Conservation (phyloP, 2,113 vertebrate genomes). For the Leptobrachium ailaonicum region DNA sequence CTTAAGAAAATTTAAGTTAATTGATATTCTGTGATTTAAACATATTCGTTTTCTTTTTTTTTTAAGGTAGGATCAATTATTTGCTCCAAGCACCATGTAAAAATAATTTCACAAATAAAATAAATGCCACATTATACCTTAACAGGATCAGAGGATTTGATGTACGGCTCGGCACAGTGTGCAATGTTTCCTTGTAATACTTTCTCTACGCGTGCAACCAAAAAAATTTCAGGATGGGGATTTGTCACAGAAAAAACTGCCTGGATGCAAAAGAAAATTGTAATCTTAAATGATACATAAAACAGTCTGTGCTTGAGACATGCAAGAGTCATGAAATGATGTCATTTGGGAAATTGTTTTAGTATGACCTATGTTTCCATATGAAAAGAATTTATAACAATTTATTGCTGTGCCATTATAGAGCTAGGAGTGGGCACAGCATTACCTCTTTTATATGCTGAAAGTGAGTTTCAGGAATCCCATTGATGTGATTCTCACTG, state of each 20-base stretch:
- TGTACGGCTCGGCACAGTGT: constrained; percentile 89
- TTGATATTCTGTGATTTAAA: too few relatives aligned
- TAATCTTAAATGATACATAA: too few relatives aligned
- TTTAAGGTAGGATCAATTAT: too few relatives aligned
- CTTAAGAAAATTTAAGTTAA: too few relatives aligned
- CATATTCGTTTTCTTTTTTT: too few relatives aligned
- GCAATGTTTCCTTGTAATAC: constrained; percentile 94
- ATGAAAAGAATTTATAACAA: background rate
- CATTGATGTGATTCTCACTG: constrained; percentile 68
- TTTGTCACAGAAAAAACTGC: constrained; percentile 92
- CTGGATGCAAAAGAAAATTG: constrained; percentile 59
- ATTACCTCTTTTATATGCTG: constrained; percentile 80
- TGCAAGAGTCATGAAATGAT: too few relatives aligned
- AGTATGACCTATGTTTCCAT: background rate
- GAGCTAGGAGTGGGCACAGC: too few relatives aligned
- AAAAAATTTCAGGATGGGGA: constrained; percentile 89
- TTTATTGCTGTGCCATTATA: background rate
- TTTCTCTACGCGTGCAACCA: constrained; percentile 91
- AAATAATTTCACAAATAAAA: too few relatives aligned
- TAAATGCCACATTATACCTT: constrained; percentile 65
- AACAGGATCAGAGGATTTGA: constrained; percentile 82
- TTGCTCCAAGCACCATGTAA: too few relatives aligned
- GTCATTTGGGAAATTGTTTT: too few relatives aligned
- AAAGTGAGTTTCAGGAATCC: constrained; percentile 77
- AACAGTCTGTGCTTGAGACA: too few relatives aligned